These are phyloP conservation scores for Centropristis striata DNA, from an alignment of 2,113 vertebrate genomes.

Conservation along the genomic window DNA sequence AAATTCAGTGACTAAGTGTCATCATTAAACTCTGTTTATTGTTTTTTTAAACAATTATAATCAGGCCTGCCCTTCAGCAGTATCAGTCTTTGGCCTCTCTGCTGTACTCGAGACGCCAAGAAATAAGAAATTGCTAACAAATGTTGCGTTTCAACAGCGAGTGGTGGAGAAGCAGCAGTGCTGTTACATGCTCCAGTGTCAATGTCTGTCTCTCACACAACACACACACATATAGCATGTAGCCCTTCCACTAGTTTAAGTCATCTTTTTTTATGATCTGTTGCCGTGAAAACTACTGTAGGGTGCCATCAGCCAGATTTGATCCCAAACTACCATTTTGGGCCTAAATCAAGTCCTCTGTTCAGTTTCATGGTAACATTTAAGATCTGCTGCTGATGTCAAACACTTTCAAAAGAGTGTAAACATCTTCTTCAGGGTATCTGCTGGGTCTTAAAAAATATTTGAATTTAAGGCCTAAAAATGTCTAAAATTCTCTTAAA, in stretches of 20 bases:
- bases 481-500: no score
- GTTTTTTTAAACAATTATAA: conserved; percentile 71
- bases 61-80: conserved; percentile 52
- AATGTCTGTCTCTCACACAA: conserved; percentile 34
- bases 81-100: conserved; percentile 56
- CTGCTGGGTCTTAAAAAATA: no score
- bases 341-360: conserved; percentile 31
- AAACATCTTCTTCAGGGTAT: no score
- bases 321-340: conserved; percentile 22
- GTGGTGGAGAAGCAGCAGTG: conserved; percentile 1
- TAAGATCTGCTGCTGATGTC: neutral
- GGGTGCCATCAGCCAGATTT: conserved; percentile 38
- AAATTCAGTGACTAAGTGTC: conserved; percentile 48
- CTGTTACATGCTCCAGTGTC: conserved; percentile 24
- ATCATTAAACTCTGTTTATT: conserved; percentile 59
- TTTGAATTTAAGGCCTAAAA: no score
- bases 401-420: conserved; percentile 2
- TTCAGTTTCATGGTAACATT: neutral
- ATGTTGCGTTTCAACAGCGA: conserved; percentile 60
- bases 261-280: conserved; percentile 52
- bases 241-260: conserved; percentile 36
- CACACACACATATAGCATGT: conserved; percentile 41
- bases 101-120: conserved; percentile 40
- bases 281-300: conserved; percentile 30
- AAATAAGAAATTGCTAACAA: conserved; percentile 74